A percentile compares a stretch with the other conserved stretches of the same genome.
Conservation (phyloP, 2,797 vertebrate species). For the Scolopax bukidnonensis region DNA sequence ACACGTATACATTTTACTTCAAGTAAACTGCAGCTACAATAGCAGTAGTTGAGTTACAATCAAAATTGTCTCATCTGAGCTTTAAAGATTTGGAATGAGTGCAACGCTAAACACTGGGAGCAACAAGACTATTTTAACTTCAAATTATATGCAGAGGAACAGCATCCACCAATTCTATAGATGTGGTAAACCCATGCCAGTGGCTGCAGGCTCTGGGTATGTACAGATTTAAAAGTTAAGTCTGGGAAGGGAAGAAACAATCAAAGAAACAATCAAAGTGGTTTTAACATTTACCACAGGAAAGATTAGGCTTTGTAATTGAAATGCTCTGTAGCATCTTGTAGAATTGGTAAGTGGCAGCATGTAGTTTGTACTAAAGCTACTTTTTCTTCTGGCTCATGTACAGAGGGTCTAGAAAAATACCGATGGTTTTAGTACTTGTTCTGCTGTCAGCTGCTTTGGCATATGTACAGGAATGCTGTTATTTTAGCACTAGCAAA, state of each 20-base stretch:
- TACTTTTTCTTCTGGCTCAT: background rate
- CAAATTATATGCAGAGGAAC: background rate
- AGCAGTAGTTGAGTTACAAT: background rate
- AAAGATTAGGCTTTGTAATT: background rate
- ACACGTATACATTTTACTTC: background rate
- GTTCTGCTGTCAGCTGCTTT: background rate
- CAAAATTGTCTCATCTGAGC: background rate
- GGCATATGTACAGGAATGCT: background rate
- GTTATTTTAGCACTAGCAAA: background rate
- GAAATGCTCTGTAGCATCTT: background rate
- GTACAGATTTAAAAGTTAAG: background rate
- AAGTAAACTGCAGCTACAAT: background rate
- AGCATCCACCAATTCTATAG: background rate
- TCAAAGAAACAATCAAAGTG: background rate
- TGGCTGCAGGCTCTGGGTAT: background rate
- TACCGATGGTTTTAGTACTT: background rate
- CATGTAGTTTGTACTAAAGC: background rate
- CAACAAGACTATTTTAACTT: background rate
- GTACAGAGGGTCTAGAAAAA: background rate
- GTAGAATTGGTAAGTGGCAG: background rate
- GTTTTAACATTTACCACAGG: background rate
- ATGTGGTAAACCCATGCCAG: background rate
- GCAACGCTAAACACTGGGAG: background rate
- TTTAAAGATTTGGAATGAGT: background rate
- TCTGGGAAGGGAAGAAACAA: background rate